Evolutionary conservation across 2,797 vertebrate species (phyloP), one percentile per base, ranked within the genome.

Genomic region (Ataeniobius toweri): DNA sequence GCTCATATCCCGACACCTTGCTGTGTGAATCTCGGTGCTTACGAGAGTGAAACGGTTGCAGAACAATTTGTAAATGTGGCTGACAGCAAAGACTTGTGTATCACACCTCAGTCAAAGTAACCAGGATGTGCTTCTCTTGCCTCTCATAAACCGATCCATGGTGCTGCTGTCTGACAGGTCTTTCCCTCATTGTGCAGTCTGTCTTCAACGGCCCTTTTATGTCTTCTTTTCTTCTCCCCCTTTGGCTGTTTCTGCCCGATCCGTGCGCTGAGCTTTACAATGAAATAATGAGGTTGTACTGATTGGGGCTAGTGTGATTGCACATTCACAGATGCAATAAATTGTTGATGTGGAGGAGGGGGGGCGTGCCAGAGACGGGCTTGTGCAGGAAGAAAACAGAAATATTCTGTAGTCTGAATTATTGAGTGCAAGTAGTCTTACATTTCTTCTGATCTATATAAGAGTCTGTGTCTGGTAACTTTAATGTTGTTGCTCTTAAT

Each of bases 381-480:
- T 69, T 77, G 75, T 77, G 79, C 8, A 39, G 75, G 79, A 89
- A 86, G 83, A 88, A 92, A 89, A 89, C 80, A 90, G 79, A 91
- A 93, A 94, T 92, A 90, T 91, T 91, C 89, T 89, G 85, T 87
- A 79, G 75, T 83, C 76, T 94, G 86, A 94, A 93, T 94, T 91
- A 95, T 93, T 92, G 85, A 94, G 89, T 75, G 16, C 59, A 18
- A 13, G 80, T 80, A 80, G 85, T 74, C 65, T 77, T 83, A 77
- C 71, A 83, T 83, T 78, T 83, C 82, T 81, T 44, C 77, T 44
- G 31, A 46, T 71, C 55, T 75, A 26, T 81, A 76, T 79, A 65
- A 83, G n/a, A 20, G 28, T 63, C 16, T 63, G 59, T 28, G 31
- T 65, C 31, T 69, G 44, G 31, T 86, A 76, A 36, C 68, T 85